These are phyloP conservation scores for Leucoraja erinaceus DNA, from an alignment of 2,113 vertebrate genomes.

Conservation along the genomic window DNA sequence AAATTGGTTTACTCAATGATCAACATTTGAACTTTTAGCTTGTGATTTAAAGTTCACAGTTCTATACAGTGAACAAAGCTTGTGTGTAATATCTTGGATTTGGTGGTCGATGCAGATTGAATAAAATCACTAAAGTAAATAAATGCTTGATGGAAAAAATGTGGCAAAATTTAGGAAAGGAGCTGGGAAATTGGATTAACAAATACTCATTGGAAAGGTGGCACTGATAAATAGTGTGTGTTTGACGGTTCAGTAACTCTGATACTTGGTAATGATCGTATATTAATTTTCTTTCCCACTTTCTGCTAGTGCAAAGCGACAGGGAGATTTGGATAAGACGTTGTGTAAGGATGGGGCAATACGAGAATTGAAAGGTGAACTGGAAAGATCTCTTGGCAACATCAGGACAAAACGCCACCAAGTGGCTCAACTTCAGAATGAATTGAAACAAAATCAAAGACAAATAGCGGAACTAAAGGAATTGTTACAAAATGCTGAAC, in stretches of 20 bases:
- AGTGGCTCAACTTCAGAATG: conserved; percentile 69
- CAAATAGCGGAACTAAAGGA: conserved; percentile 58
- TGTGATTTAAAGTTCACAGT: no score
- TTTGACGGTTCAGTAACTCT: neutral
- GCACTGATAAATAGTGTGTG: no score
- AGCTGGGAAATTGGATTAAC: neutral
- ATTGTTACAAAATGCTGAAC: conserved; percentile 55
- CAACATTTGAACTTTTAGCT: neutral
- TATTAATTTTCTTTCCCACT: neutral
- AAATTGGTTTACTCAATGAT: neutral
- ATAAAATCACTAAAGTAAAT: no score
- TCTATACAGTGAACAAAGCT: neutral
- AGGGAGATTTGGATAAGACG: conserved; percentile 51
- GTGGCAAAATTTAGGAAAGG: no score
- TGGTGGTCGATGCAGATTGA: no score
- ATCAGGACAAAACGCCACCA: conserved; percentile 76
- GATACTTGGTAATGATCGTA: neutral
- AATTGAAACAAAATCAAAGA: conserved; percentile 60
- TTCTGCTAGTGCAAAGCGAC: conserved; percentile 43
- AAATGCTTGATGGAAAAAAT: no score
- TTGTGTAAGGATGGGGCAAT: conserved; percentile 69
- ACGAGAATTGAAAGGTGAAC: conserved; percentile 66
- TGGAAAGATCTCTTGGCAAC: conserved; percentile 73
- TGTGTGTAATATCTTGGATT: neutral
- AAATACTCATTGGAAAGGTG: no score